Base-by-base conservation (phyloP, 2,797 vertebrate species). In the Adelosebastes latens region DNA sequence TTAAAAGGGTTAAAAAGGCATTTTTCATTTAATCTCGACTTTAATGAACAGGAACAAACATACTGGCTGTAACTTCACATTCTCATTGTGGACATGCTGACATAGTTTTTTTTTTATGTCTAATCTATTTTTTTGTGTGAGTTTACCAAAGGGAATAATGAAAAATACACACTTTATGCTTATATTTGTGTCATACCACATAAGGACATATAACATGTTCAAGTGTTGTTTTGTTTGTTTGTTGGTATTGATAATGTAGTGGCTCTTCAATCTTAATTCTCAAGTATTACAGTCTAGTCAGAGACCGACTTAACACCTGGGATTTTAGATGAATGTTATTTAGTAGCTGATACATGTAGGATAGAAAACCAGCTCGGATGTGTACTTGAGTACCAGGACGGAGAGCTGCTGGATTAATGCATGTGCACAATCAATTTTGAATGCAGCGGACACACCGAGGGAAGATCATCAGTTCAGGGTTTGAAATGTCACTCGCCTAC, bases 381-480 rank as follows among this genome's bases (percentile, higher is more conserved):
- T 75, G 36, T 64, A 3, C 53, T 74, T 29, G 52, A 74, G 58
- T 25, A 70, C 29, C 31, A 6, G 18, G 16, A 73, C n/a, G 62
- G 64, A 65, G 42, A 92, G 61, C 78, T 80, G 64, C 59, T 72
- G 73, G 61, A 77, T 84, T 79, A 75, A 73, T 74, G 32, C 5
- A 29, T 78, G n/a, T 75, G 60, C 75, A 79, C 52, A 79, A 65
- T 79, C 79, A 31, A 39, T 79, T 74, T 31, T 78, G 32, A 79
- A 85, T 22, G 29, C 61, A 66, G 62, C 32, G 67, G 49, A 77
- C 72, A 64, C 27, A 58, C 46, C 46, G 34, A 58, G 36, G 39
- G 27, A 75, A 55, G 77, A 67, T 52, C 27, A 49, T 13, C 66
- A 63, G 58, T 65, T 72, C 11, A 9, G 2, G 27, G 61, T 82